These are phyloP conservation scores for Holothuria glaberrima DNA, from an alignment of 35 echinoderm and acorn worm genomes.

Conservation along the genomic window DNA sequence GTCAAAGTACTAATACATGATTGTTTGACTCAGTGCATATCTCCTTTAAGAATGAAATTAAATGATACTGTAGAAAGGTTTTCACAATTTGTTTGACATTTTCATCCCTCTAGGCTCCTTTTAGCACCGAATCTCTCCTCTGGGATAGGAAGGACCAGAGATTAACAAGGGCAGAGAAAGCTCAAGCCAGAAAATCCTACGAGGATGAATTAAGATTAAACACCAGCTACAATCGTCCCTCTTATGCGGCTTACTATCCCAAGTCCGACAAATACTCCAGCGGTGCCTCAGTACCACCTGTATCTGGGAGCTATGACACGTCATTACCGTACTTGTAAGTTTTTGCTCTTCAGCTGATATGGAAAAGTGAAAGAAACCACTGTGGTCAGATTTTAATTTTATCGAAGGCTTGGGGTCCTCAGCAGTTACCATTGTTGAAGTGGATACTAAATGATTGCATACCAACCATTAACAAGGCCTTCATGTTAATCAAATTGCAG, in stretches of 20 bases:
- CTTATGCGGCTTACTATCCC: conserved; percentile 90
- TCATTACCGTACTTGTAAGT: conserved; percentile 73
- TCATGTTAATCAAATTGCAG: too few species aligned
- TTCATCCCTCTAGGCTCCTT: conserved; percentile 70
- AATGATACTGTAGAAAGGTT: too few species aligned
- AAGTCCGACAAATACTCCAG: conserved; percentile 36
- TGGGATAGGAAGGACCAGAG: conserved; percentile 74
- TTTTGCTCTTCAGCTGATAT: neutral
- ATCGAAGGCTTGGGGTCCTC: too few species aligned
- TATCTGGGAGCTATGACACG: conserved; percentile 27
- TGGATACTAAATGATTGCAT: too few species aligned
- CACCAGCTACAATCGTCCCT: conserved; percentile 80
- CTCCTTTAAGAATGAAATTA: too few species aligned
- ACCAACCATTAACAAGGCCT: too few species aligned
- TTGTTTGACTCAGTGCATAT: too few species aligned
- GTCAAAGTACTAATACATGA: too few species aligned
- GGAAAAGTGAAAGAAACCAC: neutral
- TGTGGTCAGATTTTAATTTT: too few species aligned
- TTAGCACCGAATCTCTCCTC: conserved; percentile 75
- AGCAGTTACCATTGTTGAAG: too few species aligned
- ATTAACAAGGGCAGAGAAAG: conserved; percentile 88
- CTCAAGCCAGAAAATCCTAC: conserved; percentile 80
- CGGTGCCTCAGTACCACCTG: neutral
- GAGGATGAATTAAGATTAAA: conserved; percentile 87
- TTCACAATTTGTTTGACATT: too few species aligned